Base-by-base conservation (phyloP, 2,888 invertebrate genomes). In the Cephus rjabovi region DNA sequence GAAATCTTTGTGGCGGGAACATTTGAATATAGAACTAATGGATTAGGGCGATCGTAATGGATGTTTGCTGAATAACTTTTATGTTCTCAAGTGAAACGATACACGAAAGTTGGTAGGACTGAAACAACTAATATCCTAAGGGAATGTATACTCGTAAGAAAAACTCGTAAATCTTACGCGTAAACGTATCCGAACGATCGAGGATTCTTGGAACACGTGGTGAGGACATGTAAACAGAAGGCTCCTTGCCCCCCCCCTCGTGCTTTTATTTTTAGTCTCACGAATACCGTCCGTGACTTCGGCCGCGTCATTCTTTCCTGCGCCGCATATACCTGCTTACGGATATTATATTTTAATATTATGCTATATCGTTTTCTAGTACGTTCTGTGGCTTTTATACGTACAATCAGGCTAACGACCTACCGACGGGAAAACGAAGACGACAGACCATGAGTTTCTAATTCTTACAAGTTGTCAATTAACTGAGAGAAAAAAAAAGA, bases 211-310 rank as follows among this genome's bases (percentile, higher is more conserved):
- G 56, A 56, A 56, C 56, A 56, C 56, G 56, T 56, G 56, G 56
- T 23, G 56, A 56, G 56, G 56, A 56, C 56, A 56, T 75, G 78
- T 78, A 78, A 78, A 78, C 78, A 78, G 78, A 76, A 73, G 73
- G 69, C 78, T 76, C 75, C 76, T 78, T 73, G 71, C 71, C 12
- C 35, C 3, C 12, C 11, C 35, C 75, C 68, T 75, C 35, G 31
- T 76, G 76, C 75, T 35, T 78, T 78, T 78, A 78, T 78, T 78
- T 78, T 78, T 78, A 78, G 77, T 74, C 56, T 56, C 56, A 2
- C 56, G 56, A 56, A 56, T 56, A 23, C 2, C 56, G 56, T 56
- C 56, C 56, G 56, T 56, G 56, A 56, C 23, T 56, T 56, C 56
- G 56, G 56, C 9, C 23, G 56, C 56, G 23, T 56, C 56, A 56